Percentiles rank a stretch among this genome's conserved stretches.
Conservation (phyloP, 1,140 invertebrate species). For the Arctopsyche grandis region DNA sequence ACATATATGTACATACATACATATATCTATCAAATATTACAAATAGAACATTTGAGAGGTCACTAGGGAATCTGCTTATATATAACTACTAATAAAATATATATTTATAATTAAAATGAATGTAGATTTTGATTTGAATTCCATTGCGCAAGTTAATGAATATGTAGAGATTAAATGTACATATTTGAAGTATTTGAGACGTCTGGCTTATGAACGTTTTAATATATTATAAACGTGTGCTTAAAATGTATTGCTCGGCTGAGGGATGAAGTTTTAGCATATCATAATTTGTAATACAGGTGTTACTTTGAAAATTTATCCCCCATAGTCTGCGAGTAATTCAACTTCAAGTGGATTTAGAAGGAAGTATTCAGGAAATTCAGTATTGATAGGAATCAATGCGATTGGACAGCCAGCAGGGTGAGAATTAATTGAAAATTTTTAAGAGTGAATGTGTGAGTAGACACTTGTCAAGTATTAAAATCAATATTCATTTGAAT, state of each 20-base stretch:
- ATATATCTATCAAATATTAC: not conserved
- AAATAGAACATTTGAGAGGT: not conserved
- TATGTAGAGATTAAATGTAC: too few species aligned
- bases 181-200: too few species aligned
- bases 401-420: not conserved
- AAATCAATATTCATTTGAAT: too few species aligned
- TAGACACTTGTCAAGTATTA: too few species aligned
- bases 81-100: too few species aligned
- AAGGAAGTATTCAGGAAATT: constrained; percentile 19
- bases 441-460: too few species aligned
- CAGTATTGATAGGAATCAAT: constrained; percentile 10
- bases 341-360: not conserved
- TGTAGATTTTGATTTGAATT: too few species aligned
- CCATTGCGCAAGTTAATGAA: too few species aligned
- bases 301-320: not conserved
- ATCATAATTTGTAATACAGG: constrained; percentile 17
- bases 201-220: too few species aligned
- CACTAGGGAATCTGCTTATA: too few species aligned
- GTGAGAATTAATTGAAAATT: constrained; percentile 10
- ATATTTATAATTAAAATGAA: too few species aligned
- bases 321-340: not conserved
- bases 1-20: not conserved
- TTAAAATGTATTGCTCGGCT: not conserved
- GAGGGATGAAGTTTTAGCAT: constrained; percentile 30
- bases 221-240: too few species aligned